phyloP scores from a whole-genome alignment of 1,140 invertebrate genomes.

The Atta cephalotes region DNA sequence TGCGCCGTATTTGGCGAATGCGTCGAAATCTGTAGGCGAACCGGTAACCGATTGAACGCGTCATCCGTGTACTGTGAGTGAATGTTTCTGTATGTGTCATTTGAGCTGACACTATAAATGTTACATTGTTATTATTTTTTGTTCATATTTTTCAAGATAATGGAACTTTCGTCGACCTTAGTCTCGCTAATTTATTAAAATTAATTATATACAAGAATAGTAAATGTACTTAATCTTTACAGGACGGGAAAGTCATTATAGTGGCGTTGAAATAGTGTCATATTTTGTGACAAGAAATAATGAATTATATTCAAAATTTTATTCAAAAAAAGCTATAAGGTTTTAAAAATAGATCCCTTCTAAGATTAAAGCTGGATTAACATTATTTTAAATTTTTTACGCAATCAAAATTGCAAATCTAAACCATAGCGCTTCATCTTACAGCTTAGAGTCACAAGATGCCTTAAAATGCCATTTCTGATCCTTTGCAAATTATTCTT shows the following conservation, averaged over 20 bases:
- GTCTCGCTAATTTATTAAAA: neutral
- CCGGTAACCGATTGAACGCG: constrained; percentile 70
- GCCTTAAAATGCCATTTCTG: neutral
- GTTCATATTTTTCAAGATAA: neutral
- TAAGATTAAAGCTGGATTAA: too few species aligned
- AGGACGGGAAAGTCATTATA: too few species aligned
- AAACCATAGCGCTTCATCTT: neutral
- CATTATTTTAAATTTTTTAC: neutral
- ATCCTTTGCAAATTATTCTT: neutral
- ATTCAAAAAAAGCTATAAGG: too few species aligned
- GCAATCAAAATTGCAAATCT: neutral
- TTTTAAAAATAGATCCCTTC: too few species aligned
- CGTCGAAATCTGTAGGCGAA: constrained; percentile 79
- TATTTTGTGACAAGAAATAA: too few species aligned
- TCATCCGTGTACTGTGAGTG: constrained; percentile 57
- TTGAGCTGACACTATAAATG: neutral
- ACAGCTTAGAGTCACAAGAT: neutral
- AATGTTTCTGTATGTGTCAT: neutral
- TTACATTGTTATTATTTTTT: constrained; percentile 13
- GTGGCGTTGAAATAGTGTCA: too few species aligned
- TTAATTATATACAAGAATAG: too few species aligned
- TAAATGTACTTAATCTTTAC: too few species aligned
- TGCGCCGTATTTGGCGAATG: constrained; percentile 82
- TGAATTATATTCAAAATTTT: too few species aligned
- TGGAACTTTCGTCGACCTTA: constrained; percentile 12